Evolutionary conservation across 2,888 invertebrate species (phyloP), one percentile per base, ranked within the genome.

Genomic region (Alentia gelatinosa): DNA sequence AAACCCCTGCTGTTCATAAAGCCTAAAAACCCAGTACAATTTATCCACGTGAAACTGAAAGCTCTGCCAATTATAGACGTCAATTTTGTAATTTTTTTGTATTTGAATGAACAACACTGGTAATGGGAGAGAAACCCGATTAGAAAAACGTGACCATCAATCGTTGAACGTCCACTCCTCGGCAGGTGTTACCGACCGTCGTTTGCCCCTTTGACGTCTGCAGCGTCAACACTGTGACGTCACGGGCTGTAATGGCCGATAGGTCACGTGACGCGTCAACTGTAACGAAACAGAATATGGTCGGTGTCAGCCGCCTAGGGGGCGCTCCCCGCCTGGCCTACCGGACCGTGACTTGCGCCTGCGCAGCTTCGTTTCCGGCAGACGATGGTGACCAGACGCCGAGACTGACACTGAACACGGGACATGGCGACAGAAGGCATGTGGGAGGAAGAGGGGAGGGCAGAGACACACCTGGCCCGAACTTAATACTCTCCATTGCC

Each of bases 141-240:
- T 12, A n/a, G 56, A 1, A 4, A 56, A 56, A 74, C 3, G n/a
- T 9, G 68, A 15, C 1, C 74, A 74, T 74, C 74, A 74, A 74
- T 74, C 74, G 15, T 56, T 12, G n/a, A 4, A 3, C n/a, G 56
- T 56, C 56, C 56, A 74, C 74, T 74, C 30, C 7, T n/a, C 74
- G 30, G n/a, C 74, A 74, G 74, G 74, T 74, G 74, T 12, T 33
- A 12, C 5, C 74, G 19, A 12, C 19, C 19, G 47, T 47, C 47
- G 9, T 9, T 12, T 19, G 47, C 47, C 47, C 47, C 9, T 47
- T 19, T 47, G 47, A 47, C 47, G 47, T 47, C 63, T 5, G 19
- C n/a, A n/a, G n/a, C 63, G 5, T n/a, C n/a, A n/a, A n/a, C n/a
- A n/a, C 68, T 39, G 79, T 79, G 79, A 79, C 79, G 79, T 79